Evolutionary conservation across 2,797 vertebrate genomes (phyloP).

Genomic region (Pantherophis alleghaniensis): DNA sequence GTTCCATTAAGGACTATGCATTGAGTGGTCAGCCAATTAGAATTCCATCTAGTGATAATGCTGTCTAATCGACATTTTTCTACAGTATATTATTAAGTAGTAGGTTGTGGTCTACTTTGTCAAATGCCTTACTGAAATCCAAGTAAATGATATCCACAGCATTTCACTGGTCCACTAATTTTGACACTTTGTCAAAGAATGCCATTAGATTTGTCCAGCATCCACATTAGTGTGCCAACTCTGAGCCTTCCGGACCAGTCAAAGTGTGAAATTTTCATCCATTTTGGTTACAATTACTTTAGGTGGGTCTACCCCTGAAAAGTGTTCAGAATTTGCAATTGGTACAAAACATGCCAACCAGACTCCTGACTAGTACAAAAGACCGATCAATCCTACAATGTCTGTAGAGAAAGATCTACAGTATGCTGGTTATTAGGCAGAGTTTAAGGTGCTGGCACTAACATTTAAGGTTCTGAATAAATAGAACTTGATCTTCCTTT

Average conservation of each 20-base stretch:
- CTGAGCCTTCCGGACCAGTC: not conserved
- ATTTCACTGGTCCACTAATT: not conserved
- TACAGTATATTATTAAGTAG: not conserved
- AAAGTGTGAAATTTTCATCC: not conserved
- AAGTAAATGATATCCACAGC: not conserved
- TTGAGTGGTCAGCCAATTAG: not conserved
- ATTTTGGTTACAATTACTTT: not conserved
- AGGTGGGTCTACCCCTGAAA: not conserved
- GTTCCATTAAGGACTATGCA: not conserved
- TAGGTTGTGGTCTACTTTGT: not conserved
- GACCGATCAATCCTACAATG: not conserved
- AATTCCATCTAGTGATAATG: not conserved
- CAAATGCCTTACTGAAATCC: not conserved
- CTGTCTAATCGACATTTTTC: not conserved
- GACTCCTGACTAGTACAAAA: not conserved
- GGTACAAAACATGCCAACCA: not conserved
- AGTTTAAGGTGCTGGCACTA: not conserved
- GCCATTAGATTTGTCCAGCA: not conserved
- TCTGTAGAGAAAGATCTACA: not conserved
- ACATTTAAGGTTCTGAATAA: not conserved
- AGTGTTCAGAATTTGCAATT: not conserved
- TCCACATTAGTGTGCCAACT: not conserved
- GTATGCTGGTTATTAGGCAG: not conserved
- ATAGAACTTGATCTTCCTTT: not conserved
- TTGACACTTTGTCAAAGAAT: not conserved